Percentiles rank a stretch among this genome's conserved stretches.
Evolutionary conservation across 2,113 vertebrate species (phyloP).

Genomic region (Callithrix jacchus): DNA sequence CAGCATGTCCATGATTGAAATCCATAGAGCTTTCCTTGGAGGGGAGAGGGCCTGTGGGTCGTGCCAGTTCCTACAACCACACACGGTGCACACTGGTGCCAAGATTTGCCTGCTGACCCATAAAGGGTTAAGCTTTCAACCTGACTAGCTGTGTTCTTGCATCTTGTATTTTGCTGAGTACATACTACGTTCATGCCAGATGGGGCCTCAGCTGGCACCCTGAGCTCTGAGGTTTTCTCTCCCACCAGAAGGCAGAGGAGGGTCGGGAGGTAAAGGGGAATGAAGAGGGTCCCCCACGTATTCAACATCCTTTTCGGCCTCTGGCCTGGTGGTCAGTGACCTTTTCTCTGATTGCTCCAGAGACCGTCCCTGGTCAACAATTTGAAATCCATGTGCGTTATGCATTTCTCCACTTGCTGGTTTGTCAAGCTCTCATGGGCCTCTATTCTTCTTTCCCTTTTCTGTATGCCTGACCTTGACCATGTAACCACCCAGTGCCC

Average conservation of each 20-base stretch:
- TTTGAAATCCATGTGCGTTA: not conserved
- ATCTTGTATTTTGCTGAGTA: rapidly evolving
- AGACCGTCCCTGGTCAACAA: rapidly evolving
- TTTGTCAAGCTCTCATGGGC: too few relatives aligned
- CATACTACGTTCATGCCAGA: not conserved
- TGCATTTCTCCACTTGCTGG: not conserved
- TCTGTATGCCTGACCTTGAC: not conserved
- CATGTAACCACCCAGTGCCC: not conserved
- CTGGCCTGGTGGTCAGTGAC: not conserved
- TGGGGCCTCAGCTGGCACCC: not conserved
- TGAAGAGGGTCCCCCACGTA: not conserved
- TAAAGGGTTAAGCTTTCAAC: not conserved
- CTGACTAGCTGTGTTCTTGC: not conserved
- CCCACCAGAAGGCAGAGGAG: not conserved
- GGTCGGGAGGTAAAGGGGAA: too few relatives aligned
- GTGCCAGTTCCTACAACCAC: rapidly evolving
- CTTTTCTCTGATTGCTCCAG: too few relatives aligned
- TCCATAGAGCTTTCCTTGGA: rapidly evolving
- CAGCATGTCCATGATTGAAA: too few relatives aligned
- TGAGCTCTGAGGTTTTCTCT: not conserved
- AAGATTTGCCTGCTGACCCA: not conserved
- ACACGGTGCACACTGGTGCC: rapidly evolving
- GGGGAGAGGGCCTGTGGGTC: too few relatives aligned
- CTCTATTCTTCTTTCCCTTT: too few relatives aligned
- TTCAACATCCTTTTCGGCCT: not conserved